phyloP scores from a whole-genome alignment of 2,113 vertebrate species.

The Apeltes quadracus region DNA sequence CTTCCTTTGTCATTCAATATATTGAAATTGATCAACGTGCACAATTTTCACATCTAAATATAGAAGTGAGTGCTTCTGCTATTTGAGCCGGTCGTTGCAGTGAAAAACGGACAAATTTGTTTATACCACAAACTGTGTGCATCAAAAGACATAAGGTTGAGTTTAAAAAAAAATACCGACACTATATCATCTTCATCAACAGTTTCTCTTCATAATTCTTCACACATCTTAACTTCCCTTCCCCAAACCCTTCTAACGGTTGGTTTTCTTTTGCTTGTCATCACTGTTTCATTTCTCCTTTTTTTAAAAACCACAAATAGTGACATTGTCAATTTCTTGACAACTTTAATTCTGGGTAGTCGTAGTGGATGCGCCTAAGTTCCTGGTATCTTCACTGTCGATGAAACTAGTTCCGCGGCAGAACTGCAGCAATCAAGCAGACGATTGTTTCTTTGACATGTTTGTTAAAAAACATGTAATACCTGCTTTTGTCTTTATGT shows the following conservation, averaged over 20 bases:
- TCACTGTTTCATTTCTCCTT: constrained; percentile 78
- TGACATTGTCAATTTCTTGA: constrained; percentile 67
- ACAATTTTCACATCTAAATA: constrained; percentile 38
- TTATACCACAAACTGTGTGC: neutral
- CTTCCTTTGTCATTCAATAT: constrained; percentile 19
- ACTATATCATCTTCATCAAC: constrained; percentile 1
- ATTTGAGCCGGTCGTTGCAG: neutral
- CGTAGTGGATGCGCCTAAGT: neutral
- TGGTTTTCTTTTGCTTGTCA: constrained; percentile 52
- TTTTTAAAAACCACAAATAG: constrained; percentile 67
- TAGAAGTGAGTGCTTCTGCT: constrained; percentile 1
- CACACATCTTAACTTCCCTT: constrained; percentile 23
- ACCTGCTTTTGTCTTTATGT: neutral
- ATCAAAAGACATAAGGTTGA: neutral
- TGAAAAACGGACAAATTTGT: neutral
- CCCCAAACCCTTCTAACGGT: constrained; percentile 36
- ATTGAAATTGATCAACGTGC: constrained; percentile 14
- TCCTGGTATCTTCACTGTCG: constrained; percentile 1
- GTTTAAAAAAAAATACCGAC: constrained; percentile 2
- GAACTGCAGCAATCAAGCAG: neutral
- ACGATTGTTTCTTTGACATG: neutral
- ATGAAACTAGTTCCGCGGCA: neutral
- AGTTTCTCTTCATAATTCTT: constrained; percentile 12
- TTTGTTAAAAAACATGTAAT: neutral
- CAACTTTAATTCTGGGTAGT: constrained; percentile 24